Conservation (phyloP, 2,113 vertebrate genomes). For the Ceuthmochares aereus region DNA sequence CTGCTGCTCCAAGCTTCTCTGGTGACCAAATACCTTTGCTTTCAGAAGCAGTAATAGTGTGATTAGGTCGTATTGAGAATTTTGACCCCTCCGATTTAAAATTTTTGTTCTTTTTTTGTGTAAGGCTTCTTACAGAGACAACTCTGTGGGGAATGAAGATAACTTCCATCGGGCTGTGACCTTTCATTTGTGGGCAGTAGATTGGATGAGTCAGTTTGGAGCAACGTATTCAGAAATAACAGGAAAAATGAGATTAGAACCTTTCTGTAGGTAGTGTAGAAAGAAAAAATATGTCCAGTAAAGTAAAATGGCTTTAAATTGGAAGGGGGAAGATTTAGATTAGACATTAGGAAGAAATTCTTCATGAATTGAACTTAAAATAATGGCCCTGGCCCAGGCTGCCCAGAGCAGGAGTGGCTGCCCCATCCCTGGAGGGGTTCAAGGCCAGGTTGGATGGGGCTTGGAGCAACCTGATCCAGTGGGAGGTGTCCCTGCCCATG, state of each 20-base stretch:
- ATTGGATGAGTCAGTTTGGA: accelerated
- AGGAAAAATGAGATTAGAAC: not conserved
- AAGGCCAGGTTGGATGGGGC: too few species aligned
- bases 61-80: not conserved
- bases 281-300: not conserved
- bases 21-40: not conserved
- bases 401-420: too few species aligned
- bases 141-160: not conserved
- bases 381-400: too few species aligned
- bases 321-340: too few species aligned
- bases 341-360: too few species aligned
- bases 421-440: too few species aligned
- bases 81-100: too few species aligned
- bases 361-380: too few species aligned
- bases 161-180: not conserved
- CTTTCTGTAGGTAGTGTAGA: not conserved
- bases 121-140: not conserved
- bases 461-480: too few species aligned
- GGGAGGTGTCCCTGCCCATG: too few species aligned
- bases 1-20: not conserved
- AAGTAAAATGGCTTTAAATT: not conserved
- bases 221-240: not conserved
- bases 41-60: not conserved
- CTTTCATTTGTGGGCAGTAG: not conserved
- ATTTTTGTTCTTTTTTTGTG: not conserved